phyloP scores from a whole-genome alignment of 2,888 invertebrate species.

The Oscheius sp. region DNA sequence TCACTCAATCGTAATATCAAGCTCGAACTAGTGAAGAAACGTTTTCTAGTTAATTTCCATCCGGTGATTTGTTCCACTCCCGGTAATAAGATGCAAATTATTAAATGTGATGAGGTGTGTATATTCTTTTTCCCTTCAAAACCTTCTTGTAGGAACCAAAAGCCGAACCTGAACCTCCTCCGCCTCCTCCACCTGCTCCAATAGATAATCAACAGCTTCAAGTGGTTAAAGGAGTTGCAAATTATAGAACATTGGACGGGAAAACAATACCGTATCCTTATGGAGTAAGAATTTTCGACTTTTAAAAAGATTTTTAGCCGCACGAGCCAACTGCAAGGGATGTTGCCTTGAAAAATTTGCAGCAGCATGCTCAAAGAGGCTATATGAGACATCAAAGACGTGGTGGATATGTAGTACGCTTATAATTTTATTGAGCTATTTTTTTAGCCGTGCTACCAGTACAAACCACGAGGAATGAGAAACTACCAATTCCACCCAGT shows the following conservation, averaged over 20 bases:
- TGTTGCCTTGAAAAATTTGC: neutral
- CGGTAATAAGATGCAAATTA: slow-evolving; percentile 2
- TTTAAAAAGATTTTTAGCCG: neutral
- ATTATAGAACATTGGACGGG: too few relatives aligned
- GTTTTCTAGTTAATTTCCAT: neutral
- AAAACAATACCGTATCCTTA: too few relatives aligned
- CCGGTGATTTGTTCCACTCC: neutral
- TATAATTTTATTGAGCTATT: neutral
- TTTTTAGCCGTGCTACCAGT: neutral
- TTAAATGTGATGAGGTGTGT: neutral
- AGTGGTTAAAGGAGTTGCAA: too few relatives aligned
- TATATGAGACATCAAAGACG: too few relatives aligned
- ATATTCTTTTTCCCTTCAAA: neutral
- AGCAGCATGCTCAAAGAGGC: too few relatives aligned
- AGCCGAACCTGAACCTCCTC: too few relatives aligned
- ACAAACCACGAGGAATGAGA: neutral
- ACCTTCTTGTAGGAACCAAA: too few relatives aligned
- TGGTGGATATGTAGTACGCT: too few relatives aligned
- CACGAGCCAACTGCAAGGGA: neutral
- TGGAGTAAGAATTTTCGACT: neutral
- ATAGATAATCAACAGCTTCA: too few relatives aligned
- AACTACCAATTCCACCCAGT: too few relatives aligned
- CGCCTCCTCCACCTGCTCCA: too few relatives aligned
- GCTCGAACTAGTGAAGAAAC: neutral
- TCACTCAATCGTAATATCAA: neutral